A percentile compares a stretch with the other conserved stretches of the same genome.
phyloP scores from a whole-genome alignment of 2,113 vertebrate genomes.

The Leptobrachium ailaonicum region DNA sequence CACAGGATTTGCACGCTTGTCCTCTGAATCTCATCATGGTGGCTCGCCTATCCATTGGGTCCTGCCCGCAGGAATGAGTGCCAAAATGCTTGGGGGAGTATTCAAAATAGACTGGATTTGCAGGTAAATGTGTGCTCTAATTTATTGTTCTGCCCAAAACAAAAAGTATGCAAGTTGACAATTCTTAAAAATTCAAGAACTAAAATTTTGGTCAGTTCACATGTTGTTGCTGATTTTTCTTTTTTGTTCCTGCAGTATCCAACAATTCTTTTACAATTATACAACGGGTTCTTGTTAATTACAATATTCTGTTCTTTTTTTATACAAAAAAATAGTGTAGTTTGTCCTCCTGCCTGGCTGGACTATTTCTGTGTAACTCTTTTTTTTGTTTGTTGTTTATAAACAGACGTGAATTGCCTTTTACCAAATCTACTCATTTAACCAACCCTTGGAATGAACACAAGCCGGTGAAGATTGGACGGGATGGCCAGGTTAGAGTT shows the following conservation, averaged over 20 bases:
- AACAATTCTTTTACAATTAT: too few relatives aligned
- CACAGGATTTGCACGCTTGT: constrained; percentile 89
- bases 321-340: too few relatives aligned
- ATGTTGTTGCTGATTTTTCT: too few relatives aligned
- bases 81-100: constrained; percentile 97
- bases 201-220: too few relatives aligned
- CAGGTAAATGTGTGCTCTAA: constrained; percentile 71
- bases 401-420: constrained; percentile 90
- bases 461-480: constrained; percentile 97
- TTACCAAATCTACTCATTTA: constrained; percentile 94
- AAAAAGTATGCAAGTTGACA: too few relatives aligned
- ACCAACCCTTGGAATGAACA: constrained; percentile 97
- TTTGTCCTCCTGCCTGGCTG: too few relatives aligned
- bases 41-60: constrained; percentile 98
- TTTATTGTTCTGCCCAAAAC: background rate
- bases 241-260: too few relatives aligned
- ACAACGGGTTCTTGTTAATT: too few relatives aligned
- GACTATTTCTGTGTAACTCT: too few relatives aligned
- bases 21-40: constrained; percentile 94
- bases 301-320: too few relatives aligned
- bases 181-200: too few relatives aligned
- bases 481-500: constrained; percentile 90
- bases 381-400: background rate
- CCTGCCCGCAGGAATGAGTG: constrained; percentile 96
- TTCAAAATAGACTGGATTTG: constrained; percentile 99